Base-by-base conservation (phyloP, 2,888 invertebrate genomes). In the Pristionchus maxplancki region DNA sequence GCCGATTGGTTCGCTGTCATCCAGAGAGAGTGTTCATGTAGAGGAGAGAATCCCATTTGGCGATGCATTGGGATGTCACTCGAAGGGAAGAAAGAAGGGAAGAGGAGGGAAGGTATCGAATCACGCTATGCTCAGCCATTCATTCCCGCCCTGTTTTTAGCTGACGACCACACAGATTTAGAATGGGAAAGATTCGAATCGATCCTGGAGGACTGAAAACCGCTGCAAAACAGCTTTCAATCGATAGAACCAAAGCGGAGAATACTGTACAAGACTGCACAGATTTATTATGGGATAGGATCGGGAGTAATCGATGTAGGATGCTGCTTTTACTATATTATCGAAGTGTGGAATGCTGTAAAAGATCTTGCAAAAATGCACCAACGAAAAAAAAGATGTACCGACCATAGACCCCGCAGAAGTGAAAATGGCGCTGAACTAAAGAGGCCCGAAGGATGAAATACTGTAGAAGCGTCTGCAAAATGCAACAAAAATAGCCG, bases 71-170 rank as follows among this genome's bases (percentile, higher is more conserved):
- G 17, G n/a, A 40, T 44, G 78, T 28, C 48, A 44, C 44, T 40
- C 71, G 37, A 37, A 71, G 71, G 40, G 37, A 67, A 37, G 71
- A 40, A n/a, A 58, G 58, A n/a, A n/a, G 20, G 50, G 50, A 50
- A 17, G 13, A 17, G 50, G 40, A 37, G 71, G 37, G 40, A 40
- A 74, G 71, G 71, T 74, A 48, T 78, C 78, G 78, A 78, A 48
- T 78, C 78, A 78, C 78, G 78, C 78, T n/a, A 78, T n/a, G 28
- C 40, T 78, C 44, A 71, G 37, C 28, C 44, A 78, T 78, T 78
- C 78, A 78, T 28, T 48, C 28, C 2, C 28, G n/a, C 28, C 8
- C 78, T 78, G 24, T 44, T 78, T 78, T 78, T 48, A 24, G 48
- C 37, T 74, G 71, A 74, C 34, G 44, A 44, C 78, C n/a, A 37